These are phyloP conservation scores for Corythornis vintsioides DNA, from an alignment of 2,113 vertebrate genomes.

Conservation along the genomic window DNA sequence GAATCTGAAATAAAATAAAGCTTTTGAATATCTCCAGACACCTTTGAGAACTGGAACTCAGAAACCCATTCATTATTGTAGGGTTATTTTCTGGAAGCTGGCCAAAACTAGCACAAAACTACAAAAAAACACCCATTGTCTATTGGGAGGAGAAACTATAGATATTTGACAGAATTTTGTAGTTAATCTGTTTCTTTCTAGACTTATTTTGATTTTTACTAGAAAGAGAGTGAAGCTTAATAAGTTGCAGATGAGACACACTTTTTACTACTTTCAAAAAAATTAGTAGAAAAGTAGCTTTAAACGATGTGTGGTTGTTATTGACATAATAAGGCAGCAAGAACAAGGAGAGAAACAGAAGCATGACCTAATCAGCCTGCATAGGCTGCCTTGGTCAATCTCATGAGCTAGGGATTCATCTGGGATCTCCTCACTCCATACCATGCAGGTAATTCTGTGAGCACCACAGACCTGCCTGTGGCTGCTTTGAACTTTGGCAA, in stretches of 20 bases:
- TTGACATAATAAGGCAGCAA: neutral
- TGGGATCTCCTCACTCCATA: neutral
- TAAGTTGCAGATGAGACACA: neutral
- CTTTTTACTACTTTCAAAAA: neutral
- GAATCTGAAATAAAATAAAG: neutral
- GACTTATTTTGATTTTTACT: neutral
- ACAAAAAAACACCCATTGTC: neutral
- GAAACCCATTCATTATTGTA: neutral
- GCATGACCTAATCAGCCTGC: neutral
- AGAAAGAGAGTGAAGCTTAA: neutral
- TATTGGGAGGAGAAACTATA: neutral
- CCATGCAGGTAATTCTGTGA: neutral
- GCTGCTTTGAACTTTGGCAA: neutral
- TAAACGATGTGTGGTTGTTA: neutral
- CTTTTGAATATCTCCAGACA: neutral
- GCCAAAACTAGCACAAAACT: neutral
- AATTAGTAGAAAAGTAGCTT: neutral
- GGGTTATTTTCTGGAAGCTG: neutral
- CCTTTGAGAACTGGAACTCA: neutral
- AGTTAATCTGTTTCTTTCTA: neutral
- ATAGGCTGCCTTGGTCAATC: neutral
- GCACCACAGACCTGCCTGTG: neutral
- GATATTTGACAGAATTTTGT: neutral
- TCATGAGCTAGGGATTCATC: neutral
- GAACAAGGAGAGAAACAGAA: neutral